Conservation (phyloP, 2,888 invertebrate species). For the Cecidostiba fungosa region DNA sequence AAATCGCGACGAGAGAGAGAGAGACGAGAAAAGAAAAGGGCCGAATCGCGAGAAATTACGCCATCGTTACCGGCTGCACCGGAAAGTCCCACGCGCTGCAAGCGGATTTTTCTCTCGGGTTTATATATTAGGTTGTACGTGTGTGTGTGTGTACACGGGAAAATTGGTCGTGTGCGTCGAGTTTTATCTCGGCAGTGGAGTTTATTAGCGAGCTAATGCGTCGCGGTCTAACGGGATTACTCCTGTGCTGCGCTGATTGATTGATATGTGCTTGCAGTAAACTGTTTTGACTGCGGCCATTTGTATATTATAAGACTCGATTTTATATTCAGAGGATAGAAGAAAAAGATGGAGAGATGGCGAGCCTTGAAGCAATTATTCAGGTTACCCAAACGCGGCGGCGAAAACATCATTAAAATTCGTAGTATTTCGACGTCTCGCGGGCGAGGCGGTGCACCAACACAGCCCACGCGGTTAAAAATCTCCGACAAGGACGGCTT, state of each 20-base stretch:
- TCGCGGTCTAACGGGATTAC: too few relatives aligned
- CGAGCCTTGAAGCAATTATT: too few relatives aligned
- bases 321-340: too few relatives aligned
- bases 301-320: too few relatives aligned
- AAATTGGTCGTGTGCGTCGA: background rate
- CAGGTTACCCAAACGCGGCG: too few relatives aligned
- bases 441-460: background rate
- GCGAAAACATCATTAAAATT: background rate
- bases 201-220: too few relatives aligned
- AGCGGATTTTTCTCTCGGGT: background rate
- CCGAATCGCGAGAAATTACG: slow-evolving; percentile 37
- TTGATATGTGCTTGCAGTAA: too few relatives aligned
- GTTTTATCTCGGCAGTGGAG: background rate
- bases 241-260: too few relatives aligned
- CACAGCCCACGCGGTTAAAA: slow-evolving; percentile 7
- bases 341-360: too few relatives aligned
- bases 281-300: too few relatives aligned
- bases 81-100: slow-evolving; percentile 29
- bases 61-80: slow-evolving; percentile 1
- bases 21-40: background rate
- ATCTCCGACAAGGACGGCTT: slow-evolving; percentile 60
- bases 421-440: background rate
- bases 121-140: background rate
- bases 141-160: background rate
- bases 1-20: background rate